Evolutionary conservation across 1,140 invertebrate species (phyloP).

Genomic region (Monochamus saltuarius): DNA sequence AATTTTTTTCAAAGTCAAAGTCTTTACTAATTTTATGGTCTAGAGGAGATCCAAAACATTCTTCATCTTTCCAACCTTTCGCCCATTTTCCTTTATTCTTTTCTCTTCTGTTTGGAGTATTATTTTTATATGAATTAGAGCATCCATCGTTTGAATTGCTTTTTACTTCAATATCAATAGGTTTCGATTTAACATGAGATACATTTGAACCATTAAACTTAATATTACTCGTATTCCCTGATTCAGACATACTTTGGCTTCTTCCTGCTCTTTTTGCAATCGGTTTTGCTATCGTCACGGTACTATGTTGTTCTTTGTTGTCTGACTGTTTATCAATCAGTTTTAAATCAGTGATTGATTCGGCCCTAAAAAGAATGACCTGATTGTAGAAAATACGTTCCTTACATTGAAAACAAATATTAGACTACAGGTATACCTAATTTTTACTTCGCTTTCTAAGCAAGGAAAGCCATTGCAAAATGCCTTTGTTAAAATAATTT

Average conservation of each 20-base stretch:
- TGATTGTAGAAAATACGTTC: too few species aligned
- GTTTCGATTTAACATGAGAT: constrained; percentile 44
- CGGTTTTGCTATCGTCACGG: constrained; percentile 59
- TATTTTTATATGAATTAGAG: constrained; percentile 41
- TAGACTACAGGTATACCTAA: constrained; percentile 27
- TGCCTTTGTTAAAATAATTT: constrained; percentile 73
- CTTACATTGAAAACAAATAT: too few species aligned
- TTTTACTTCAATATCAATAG: constrained; percentile 44
- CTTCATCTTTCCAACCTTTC: constrained; percentile 53
- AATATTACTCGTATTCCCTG: constrained; percentile 43
- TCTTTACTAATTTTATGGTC: constrained; percentile 62
- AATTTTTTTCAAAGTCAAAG: constrained; percentile 93
- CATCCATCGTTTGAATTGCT: constrained; percentile 26
- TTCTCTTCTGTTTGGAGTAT: constrained; percentile 52
- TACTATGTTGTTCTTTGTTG: constrained; percentile 45
- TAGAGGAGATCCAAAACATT: constrained; percentile 57
- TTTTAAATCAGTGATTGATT: constrained; percentile 61
- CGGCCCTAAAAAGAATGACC: constrained; percentile 54
- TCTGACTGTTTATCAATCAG: constrained; percentile 60
- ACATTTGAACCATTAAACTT: constrained; percentile 40
- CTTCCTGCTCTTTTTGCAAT: constrained; percentile 57
- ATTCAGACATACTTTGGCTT: constrained; percentile 54
- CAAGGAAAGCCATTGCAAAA: constrained; percentile 80
- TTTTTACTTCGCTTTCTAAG: constrained; percentile 32
- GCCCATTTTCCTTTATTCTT: constrained; percentile 49